Percentiles rank a stretch among this genome's conserved stretches.
These are phyloP conservation scores for Trissoscelio sp. DNA, from an alignment of 2,888 invertebrate species.

Conservation along the genomic window DNA sequence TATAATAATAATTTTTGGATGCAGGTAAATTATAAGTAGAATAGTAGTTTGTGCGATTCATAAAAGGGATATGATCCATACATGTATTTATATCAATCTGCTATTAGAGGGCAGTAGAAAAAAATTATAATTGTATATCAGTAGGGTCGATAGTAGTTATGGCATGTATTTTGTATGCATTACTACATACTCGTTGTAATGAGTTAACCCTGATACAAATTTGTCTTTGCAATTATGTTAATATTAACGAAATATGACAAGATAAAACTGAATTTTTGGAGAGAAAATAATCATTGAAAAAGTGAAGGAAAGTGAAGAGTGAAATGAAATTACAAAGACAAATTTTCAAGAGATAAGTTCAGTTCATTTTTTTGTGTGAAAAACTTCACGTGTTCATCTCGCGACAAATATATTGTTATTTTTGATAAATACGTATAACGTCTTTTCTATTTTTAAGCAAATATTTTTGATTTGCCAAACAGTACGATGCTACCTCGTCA, in stretches of 20 bases:
- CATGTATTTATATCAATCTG: conserved; percentile 14
- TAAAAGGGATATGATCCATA: conserved; percentile 11
- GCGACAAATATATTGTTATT: conserved; percentile 24
- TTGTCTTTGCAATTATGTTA: conserved; percentile 6
- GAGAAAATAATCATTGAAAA: background rate
- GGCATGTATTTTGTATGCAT: conserved; percentile 14
- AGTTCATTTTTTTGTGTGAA: conserved; percentile 18
- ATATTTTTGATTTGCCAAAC: conserved; percentile 22
- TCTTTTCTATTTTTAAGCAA: conserved; percentile 15
- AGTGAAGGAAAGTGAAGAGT: background rate
- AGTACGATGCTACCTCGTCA: conserved; percentile 1
- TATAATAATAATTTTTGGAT: background rate
- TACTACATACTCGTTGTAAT: conserved; percentile 13
- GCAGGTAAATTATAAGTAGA: conserved; percentile 8
- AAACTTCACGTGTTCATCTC: conserved; percentile 15
- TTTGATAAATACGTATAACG: conserved; percentile 15
- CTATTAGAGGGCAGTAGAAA: conserved; percentile 18
- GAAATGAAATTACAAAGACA: conserved; percentile 11
- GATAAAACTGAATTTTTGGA: background rate
- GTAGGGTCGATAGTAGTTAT: conserved; percentile 16
- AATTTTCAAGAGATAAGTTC: conserved; percentile 10
- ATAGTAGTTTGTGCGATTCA: conserved; percentile 32
- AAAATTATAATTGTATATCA: conserved; percentile 16
- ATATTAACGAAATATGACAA: background rate
- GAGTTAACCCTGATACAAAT: conserved; percentile 8